Evolutionary conservation across 2,888 invertebrate genomes (phyloP), one percentile per base, ranked within the genome.

Genomic region (Cerastoderma edule): DNA sequence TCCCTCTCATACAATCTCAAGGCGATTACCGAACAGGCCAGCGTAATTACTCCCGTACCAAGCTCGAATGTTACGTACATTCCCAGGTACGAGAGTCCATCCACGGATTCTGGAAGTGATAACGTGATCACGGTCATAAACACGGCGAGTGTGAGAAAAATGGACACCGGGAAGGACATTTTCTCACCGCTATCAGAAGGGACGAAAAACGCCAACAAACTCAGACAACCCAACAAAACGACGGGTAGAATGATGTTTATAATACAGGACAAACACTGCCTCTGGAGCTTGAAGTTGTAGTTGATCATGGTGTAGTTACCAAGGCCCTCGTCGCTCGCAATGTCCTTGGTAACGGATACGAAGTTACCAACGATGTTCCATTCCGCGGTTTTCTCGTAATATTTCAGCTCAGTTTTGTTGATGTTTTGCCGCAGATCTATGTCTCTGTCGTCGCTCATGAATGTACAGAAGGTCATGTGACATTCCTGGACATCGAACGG

Each of bases 131-230:
- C 53, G 8, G 78, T 78, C 57, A 78, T 48, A 63, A 78, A 78
- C 1, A 78, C 71, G 4, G 78, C 73, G 8, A 78, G 35, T 6
- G 78, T 74, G 10, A 78, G 32, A 28, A 78, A 78, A 5, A 78
- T 63, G 0, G 78, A 71, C n/a, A 78, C 71, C 10, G 78, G 74
- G 56, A 71, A 78, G 2, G 63, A 33, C 19, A 70, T 71, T 46
- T 74, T 78, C 63, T 78, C 74, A 6, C 78, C 78, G 33, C 78
- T 74, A 56, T 71, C 78, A 8, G 67, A 54, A 0, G 78, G 78
- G 13, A 78, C 71, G 22, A 78, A 78, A 30, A 71, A 78, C 2
- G 78, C 27, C 1, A 71, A n/a, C 33, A 78, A n/a, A 39, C 71
- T 78, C 2, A 78, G 35, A 13, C 44, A 24, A n/a, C 71, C 67